Evolutionary conservation across 92 coral and sea anemone species (phyloP).

Genomic region (Bergia puertoricense): DNA sequence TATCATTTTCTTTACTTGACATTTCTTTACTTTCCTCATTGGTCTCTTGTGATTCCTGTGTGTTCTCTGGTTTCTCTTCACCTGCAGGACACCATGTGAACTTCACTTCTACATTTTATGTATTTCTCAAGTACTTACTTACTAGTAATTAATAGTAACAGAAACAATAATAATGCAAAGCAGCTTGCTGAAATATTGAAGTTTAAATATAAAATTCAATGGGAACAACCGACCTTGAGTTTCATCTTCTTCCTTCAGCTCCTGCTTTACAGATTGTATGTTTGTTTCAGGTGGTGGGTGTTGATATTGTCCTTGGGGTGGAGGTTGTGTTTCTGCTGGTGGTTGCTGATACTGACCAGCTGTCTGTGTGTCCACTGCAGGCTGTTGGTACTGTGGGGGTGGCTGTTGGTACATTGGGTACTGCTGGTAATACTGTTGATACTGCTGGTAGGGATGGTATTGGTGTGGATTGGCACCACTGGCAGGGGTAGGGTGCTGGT

Average conservation of each 20-base stretch:
- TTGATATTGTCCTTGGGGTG: conserved; percentile 17
- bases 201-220: no score
- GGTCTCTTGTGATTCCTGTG: neutral
- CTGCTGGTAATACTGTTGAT: conserved; percentile 70
- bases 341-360: conserved; percentile 28
- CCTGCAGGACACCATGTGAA: neutral
- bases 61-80: conserved; percentile 5
- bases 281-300: neutral
- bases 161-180: no score
- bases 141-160: no score
- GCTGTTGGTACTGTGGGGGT: conserved; percentile 51
- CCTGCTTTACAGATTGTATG: neutral
- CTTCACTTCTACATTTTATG: neutral
- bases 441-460: conserved; percentile 53
- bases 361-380: conserved; percentile 11
- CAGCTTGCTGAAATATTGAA: neutral
- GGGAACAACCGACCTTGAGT: neutral
- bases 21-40: neutral
- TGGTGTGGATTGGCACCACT: conserved; percentile 45
- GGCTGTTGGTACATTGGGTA: conserved; percentile 54
- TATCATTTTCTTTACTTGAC: neutral
- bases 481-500: conserved; percentile 48
- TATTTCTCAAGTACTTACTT: neutral
- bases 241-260: neutral
- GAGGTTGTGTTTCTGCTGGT: neutral